Evolutionary conservation across 1,140 invertebrate genomes (phyloP).

Genomic region (Plutomurus gul): DNA sequence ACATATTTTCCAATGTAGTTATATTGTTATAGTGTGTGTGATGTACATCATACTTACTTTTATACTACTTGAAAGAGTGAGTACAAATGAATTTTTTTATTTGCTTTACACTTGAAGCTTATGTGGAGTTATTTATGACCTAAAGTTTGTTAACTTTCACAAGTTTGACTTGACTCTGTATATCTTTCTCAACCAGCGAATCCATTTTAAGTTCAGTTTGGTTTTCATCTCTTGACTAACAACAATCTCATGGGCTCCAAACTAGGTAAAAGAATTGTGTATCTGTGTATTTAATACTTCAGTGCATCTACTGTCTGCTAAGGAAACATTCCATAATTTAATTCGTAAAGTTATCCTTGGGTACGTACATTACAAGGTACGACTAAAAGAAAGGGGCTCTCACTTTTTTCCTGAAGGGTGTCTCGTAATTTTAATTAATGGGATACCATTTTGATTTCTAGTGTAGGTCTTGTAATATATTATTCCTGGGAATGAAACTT

Average conservation of each 20-base stretch:
- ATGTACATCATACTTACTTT: neutral
- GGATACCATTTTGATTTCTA: too few relatives aligned
- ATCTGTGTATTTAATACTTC: neutral
- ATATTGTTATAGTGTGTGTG: neutral
- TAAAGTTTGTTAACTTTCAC: constrained; percentile 25
- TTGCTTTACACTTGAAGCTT: constrained; percentile 8
- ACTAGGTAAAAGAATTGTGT: constrained; percentile 8
- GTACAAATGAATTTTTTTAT: neutral
- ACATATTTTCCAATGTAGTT: neutral
- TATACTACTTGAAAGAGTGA: too few relatives aligned
- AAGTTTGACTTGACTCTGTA: neutral
- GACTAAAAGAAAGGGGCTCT: too few relatives aligned
- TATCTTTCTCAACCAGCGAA: neutral
- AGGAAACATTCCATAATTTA: neutral
- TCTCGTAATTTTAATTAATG: too few relatives aligned
- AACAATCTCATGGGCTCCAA: constrained; percentile 14
- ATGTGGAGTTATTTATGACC: constrained; percentile 13
- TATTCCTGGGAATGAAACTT: too few relatives aligned
- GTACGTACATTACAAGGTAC: too few relatives aligned
- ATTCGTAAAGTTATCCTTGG: too few relatives aligned
- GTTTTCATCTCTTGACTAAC: constrained; percentile 20
- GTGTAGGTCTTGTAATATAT: too few relatives aligned
- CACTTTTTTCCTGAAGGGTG: too few relatives aligned
- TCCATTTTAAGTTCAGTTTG: constrained; percentile 27
- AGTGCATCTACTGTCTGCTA: neutral